These are phyloP conservation scores for Podargus strigoides DNA, from an alignment of 2,797 vertebrate genomes.

Conservation along the genomic window DNA sequence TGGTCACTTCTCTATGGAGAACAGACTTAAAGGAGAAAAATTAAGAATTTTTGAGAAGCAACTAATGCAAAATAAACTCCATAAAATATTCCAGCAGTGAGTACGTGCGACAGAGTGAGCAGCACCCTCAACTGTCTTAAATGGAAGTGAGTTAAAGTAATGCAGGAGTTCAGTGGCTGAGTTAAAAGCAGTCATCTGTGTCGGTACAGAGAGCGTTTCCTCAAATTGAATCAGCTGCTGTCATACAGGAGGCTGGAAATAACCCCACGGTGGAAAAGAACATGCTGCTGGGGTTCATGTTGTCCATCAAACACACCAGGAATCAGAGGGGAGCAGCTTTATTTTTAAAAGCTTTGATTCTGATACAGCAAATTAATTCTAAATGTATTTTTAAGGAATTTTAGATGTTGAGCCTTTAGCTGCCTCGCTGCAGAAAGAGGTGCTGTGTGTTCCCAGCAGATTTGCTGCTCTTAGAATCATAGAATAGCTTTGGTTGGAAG, in stretches of 20 bases:
- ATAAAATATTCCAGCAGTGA: not conserved
- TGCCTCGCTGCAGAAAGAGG: not conserved
- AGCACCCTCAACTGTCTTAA: not conserved
- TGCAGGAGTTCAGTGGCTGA: not conserved
- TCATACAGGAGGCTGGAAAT: not conserved
- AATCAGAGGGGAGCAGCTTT: not conserved
- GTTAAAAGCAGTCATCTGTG: not conserved
- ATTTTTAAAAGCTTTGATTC: not conserved
- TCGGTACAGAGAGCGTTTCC: not conserved
- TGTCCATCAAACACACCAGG: not conserved
- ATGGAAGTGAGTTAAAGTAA: not conserved
- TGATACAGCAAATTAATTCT: not conserved
- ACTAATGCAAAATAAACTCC: not conserved
- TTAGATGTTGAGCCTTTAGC: not conserved
- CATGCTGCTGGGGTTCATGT: not conserved
- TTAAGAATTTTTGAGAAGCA: not conserved
- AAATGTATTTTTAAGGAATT: too few species aligned
- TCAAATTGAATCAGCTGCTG: not conserved
- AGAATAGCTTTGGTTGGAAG: too few species aligned
- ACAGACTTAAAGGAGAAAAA: not conserved
- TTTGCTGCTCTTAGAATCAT: not conserved
- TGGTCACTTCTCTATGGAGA: not conserved
- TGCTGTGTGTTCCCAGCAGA: not conserved
- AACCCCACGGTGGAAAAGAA: not conserved
- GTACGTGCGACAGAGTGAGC: not conserved